Conservation (phyloP, 2,888 invertebrate species). For the Amorpha juglandis region DNA sequence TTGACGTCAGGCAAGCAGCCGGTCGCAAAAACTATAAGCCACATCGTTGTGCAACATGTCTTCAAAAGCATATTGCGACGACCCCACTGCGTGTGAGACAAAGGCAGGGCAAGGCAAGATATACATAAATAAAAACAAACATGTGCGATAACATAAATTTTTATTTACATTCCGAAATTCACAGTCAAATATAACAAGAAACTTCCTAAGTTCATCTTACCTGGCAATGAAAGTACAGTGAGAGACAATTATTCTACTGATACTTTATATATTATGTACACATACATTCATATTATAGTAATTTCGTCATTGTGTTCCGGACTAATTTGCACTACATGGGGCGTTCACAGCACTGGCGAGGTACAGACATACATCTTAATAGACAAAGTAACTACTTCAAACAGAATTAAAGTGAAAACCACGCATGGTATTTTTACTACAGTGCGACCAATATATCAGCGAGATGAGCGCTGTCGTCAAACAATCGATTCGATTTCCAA, state of each 20-base stretch:
- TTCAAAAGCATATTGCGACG: too few species aligned
- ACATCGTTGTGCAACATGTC: too few species aligned
- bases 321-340: background rate
- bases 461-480: too few species aligned
- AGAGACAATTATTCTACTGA: conserved; percentile 41
- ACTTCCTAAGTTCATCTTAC: conserved; percentile 60
- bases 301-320: conserved; percentile 32
- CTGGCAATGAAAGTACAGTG: conserved; percentile 65
- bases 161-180: conserved; percentile 83
- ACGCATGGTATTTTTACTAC: too few species aligned
- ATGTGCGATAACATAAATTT: conserved; percentile 80
- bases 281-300: conserved; percentile 34
- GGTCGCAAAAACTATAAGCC: too few species aligned
- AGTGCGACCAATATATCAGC: too few species aligned
- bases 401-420: too few species aligned
- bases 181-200: conserved; percentile 78
- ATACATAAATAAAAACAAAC: conserved; percentile 50
- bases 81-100: too few species aligned
- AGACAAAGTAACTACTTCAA: background rate
- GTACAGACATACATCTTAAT: background rate
- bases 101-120: too few species aligned
- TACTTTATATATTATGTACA: conserved; percentile 41
- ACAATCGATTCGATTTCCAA: too few species aligned
- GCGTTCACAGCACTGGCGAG: conserved; percentile 10
- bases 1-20: too few species aligned